These are phyloP conservation scores for Phasia obesa DNA, from an alignment of 2,888 invertebrate species.

Conservation along the genomic window DNA sequence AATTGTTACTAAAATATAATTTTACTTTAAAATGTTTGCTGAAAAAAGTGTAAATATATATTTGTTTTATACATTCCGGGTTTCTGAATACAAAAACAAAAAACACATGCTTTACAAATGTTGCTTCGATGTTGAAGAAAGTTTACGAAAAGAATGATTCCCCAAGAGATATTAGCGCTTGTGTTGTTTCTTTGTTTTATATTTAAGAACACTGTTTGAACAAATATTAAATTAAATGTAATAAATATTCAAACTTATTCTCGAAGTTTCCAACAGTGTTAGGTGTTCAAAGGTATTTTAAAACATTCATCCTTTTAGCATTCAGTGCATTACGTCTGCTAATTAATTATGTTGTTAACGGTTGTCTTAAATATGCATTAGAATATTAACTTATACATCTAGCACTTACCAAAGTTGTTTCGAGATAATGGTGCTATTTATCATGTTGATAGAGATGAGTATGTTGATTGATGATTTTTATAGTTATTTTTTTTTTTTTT, in stretches of 20 bases:
- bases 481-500: not conserved
- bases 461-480: slow-evolving; percentile 71
- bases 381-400: slow-evolving; percentile 39
- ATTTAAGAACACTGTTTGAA: not conserved
- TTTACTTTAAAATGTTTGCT: not conserved
- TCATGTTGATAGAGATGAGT: slow-evolving; percentile 65
- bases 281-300: no score
- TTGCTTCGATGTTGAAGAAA: not conserved
- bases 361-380: not conserved
- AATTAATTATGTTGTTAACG: not conserved
- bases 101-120: slow-evolving; percentile 22
- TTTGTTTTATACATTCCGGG: not conserved
- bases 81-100: not conserved
- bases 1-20: no score
- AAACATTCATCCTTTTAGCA: not conserved
- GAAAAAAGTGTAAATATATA: not conserved
- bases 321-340: not conserved
- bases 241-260: not conserved
- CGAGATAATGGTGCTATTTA: slow-evolving; percentile 49
- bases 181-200: no score
- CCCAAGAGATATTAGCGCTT: not conserved
- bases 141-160: not conserved
- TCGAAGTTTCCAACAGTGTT: not conserved
- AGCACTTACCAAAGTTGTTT: slow-evolving; percentile 72
- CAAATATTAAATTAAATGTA: not conserved